Conservation (phyloP, 53 echinoderm and acorn worm species). For the Henricia sp. region DNA sequence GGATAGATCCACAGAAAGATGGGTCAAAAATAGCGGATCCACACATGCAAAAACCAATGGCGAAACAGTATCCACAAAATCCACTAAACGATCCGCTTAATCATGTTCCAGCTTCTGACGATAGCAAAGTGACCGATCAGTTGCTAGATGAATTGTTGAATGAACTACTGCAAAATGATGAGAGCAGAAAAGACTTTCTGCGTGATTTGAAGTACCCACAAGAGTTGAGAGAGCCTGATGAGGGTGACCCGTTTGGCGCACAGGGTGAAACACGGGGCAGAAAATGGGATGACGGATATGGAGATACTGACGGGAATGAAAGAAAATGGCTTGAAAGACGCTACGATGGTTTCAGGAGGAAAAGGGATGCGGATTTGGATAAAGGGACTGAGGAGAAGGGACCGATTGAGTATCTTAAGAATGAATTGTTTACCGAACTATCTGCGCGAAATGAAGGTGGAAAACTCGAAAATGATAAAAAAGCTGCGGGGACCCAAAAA, state of each 20-base stretch:
- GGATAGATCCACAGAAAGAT: not conserved
- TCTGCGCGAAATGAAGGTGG: not conserved
- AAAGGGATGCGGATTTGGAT: not conserved
- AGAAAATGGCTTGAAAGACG: not conserved
- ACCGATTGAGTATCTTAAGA: not conserved
- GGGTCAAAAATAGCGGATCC: not conserved
- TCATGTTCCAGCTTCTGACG: not conserved
- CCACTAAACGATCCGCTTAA: not conserved
- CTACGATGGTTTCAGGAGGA: slow-evolving; percentile 2
- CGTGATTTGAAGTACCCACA: not conserved
- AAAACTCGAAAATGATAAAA: not conserved
- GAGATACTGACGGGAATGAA: not conserved
- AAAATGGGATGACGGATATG: not conserved
- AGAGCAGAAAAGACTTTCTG: too few species aligned
- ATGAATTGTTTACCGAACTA: not conserved
- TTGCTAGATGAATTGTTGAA: slow-evolving; percentile 3
- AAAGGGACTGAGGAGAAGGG: not conserved
- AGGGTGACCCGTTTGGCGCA: not conserved
- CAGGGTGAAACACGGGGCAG: not conserved
- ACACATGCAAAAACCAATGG: not conserved
- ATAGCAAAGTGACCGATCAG: not conserved
- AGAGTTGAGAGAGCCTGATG: slow-evolving; percentile 1
- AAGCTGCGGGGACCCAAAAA: not conserved
- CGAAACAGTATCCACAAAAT: not conserved
- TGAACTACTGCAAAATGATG: slow-evolving; percentile 6